Evolutionary conservation across 2,797 vertebrate species (phyloP), one percentile per base, ranked within the genome.

Genomic region (Craterocephalus amniculus): DNA sequence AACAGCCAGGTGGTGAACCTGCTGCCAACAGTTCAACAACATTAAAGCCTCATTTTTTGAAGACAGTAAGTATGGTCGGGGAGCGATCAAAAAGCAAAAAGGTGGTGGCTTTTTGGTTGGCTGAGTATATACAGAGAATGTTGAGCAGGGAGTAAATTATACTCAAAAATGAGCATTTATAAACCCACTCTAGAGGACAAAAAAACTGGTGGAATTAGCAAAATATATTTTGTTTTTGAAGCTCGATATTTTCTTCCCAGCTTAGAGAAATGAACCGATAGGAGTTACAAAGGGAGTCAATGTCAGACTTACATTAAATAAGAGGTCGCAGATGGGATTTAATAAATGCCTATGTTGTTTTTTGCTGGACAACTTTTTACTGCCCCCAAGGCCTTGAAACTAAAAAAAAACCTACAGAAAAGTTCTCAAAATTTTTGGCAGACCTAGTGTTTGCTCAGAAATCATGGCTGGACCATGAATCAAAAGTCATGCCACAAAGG

Each of bases 81-180:
- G 72, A 79, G 67, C 79, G 75, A 80, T 66, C 36, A 57, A 83
- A 74, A 61, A 68, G 20, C 63, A 67, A 58, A 79, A 64, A 84
- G 69, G 61, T 79, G 45, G 74, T 78, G 38, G 63, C 78, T 79
- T 62, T n/a, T 58, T 32, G 43, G 67, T 27, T 10, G 9, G 32
- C 32, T 34, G 32, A 71, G 63, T 64, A 79, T 80, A 85, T 74
- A 78, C 61, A 74, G n/a, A 65, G 60, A 75, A 24, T 59, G 59
- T 58, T 49, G 49, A 36, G 67, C 66, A 74, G 38, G 67, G 36
- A 38, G 36, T 16, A 38, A 38, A 10, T 38, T 14, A 31, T 38
- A 38, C 13, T 4, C 13, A 38, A 1, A 38, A 38, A 14, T 38
- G 4, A 38, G 13, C 22, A 40, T 4, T 58, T 11, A 31, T 16